phyloP scores from a whole-genome alignment of 2,113 vertebrate species.

The Toxotes chatareus region DNA sequence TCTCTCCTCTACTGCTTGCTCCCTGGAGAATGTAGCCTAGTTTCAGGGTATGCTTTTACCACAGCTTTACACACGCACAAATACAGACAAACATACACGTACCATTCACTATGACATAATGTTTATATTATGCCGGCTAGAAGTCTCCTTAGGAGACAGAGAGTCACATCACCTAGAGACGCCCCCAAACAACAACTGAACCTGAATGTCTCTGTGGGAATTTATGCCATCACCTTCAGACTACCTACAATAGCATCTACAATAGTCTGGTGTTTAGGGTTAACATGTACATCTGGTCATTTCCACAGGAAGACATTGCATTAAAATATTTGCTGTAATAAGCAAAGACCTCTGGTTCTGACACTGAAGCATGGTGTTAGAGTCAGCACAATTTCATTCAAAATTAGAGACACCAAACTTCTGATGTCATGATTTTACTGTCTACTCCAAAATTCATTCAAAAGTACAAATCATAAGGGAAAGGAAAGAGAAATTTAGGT shows the following conservation, averaged over 20 bases:
- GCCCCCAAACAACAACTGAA: background rate
- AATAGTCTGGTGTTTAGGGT: background rate
- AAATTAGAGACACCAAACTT: too few relatives aligned
- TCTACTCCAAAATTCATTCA: too few relatives aligned
- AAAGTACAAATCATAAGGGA: too few relatives aligned
- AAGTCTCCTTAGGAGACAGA: constrained; percentile 1
- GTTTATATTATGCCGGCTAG: constrained; percentile 32
- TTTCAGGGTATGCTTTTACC: constrained; percentile 20
- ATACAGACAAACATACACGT: constrained; percentile 10
- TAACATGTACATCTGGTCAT: background rate
- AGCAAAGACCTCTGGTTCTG: too few relatives aligned
- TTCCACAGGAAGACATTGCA: background rate
- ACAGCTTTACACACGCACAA: constrained; percentile 11
- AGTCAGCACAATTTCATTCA: too few relatives aligned
- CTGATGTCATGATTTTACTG: too few relatives aligned
- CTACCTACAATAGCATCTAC: background rate
- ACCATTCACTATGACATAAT: constrained; percentile 50
- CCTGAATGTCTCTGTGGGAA: background rate
- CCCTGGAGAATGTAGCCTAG: constrained; percentile 5
- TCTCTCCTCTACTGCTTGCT: background rate
- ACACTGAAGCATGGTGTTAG: too few relatives aligned
- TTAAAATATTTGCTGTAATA: background rate
- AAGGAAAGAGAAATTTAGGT: too few relatives aligned
- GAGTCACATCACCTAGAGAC: constrained; percentile 37
- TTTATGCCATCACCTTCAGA: background rate